phyloP scores from a whole-genome alignment of 2,888 invertebrate species.

The Theretra japonica region DNA sequence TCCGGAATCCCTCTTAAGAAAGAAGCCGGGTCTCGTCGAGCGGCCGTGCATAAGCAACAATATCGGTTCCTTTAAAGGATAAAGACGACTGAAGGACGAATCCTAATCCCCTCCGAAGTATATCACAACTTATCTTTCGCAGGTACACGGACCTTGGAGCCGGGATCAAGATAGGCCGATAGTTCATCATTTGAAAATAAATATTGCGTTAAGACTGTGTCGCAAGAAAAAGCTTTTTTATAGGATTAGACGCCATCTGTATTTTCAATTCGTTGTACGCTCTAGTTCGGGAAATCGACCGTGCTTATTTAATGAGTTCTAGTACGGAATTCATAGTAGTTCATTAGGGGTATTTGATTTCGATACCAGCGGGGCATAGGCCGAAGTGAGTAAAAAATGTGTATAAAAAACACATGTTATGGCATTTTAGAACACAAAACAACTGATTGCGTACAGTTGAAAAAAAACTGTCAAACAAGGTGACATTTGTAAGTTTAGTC shows the following conservation, averaged over 20 bases:
- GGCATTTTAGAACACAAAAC: conserved; percentile 20
- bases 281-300: neutral
- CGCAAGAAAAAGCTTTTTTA: conserved; percentile 27
- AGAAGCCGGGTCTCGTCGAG: conserved; percentile 59
- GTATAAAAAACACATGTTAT: conserved; percentile 3
- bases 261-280: neutral
- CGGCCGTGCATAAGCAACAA: conserved; percentile 76
- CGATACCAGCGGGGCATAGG: neutral
- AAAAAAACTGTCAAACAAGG: conserved; percentile 64
- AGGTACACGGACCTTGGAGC: conserved; percentile 46
- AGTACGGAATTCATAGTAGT: neutral
- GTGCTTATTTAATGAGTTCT: neutral
- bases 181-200: conserved; percentile 29
- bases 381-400: neutral
- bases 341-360: conserved; percentile 13
- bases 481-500: conserved; percentile 67
- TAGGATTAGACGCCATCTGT: neutral
- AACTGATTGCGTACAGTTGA: conserved; percentile 45
- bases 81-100: conserved; percentile 70
- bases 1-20: conserved; percentile 74
- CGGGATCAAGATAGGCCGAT: conserved; percentile 26
- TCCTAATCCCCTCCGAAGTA: conserved; percentile 69
- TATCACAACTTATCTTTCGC: conserved; percentile 59
- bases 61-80: conserved; percentile 76
- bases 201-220: conserved; percentile 30